Percentiles rank a stretch among this genome's conserved stretches.
Evolutionary conservation across 2,888 invertebrate genomes (phyloP).

Genomic region (Notocelia uddmanniana): DNA sequence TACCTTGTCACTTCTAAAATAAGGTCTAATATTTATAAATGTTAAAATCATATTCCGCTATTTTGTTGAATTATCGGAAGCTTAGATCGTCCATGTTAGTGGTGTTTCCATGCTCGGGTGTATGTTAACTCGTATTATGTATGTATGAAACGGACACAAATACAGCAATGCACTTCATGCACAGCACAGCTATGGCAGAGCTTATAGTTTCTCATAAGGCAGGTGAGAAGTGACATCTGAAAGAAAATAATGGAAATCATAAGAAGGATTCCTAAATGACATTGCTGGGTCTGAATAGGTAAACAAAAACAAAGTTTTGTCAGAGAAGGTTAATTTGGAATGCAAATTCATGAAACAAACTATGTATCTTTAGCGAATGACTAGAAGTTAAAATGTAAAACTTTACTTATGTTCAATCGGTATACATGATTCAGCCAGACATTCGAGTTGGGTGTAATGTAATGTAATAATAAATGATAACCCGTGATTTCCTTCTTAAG

Average conservation of each 20-base stretch:
- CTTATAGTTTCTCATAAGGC: conserved; percentile 97
- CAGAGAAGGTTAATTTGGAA: neutral
- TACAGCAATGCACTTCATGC: conserved; percentile 82
- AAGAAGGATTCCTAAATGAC: conserved; percentile 28
- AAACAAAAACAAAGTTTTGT: neutral
- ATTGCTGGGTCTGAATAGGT: neutral
- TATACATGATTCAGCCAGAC: neutral
- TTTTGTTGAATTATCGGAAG: conserved; percentile 39
- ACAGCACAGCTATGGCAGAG: conserved; percentile 82
- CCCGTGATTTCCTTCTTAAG: no score
- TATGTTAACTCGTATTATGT: conserved; percentile 57
- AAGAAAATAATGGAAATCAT: conserved; percentile 82
- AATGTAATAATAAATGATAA: no score
- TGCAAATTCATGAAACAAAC: neutral
- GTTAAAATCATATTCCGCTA: conserved; percentile 27
- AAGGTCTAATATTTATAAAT: neutral
- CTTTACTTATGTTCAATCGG: neutral
- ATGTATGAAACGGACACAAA: conserved; percentile 64
- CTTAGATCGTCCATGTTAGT: conserved; percentile 59
- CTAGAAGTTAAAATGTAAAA: neutral
- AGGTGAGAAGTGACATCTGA: conserved; percentile 96
- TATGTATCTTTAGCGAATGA: neutral
- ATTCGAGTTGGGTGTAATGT: neutral
- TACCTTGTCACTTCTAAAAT: neutral
- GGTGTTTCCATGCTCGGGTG: conserved; percentile 64